These are phyloP conservation scores for Trypoxylus dichotomus DNA, from an alignment of 1,140 invertebrate species.

Conservation along the genomic window DNA sequence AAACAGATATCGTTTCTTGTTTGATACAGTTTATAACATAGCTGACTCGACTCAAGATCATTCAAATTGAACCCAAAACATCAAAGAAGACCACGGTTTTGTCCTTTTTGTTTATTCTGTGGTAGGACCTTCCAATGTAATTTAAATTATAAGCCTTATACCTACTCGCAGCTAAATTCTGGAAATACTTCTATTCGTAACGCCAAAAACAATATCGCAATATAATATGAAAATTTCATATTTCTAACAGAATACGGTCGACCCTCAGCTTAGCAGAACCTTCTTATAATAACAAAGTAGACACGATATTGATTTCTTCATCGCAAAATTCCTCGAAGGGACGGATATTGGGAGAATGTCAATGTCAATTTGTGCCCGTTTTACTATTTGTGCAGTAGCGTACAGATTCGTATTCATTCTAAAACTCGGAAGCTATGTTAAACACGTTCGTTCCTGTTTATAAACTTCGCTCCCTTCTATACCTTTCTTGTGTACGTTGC, in stretches of 20 bases:
- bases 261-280: background rate
- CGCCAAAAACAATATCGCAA: background rate
- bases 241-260: background rate
- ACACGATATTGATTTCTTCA: slow-evolving; percentile 22
- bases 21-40: too few species aligned
- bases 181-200: background rate
- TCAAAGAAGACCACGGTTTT: too few species aligned
- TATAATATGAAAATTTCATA: slow-evolving; percentile 5
- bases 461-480: background rate
- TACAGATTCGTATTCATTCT: background rate
- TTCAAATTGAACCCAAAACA: too few species aligned
- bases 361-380: slow-evolving; percentile 4
- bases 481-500: background rate
- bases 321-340: background rate
- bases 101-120: too few species aligned
- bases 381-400: background rate
- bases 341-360: slow-evolving; percentile 17
- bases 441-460: background rate
- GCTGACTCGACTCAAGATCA: too few species aligned
- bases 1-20: too few species aligned
- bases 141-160: too few species aligned
- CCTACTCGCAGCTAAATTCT: background rate
- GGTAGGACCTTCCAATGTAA: too few species aligned
- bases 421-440: background rate
- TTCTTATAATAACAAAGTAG: slow-evolving; percentile 18